phyloP scores from a whole-genome alignment of 2,113 vertebrate genomes.

The Pangasianodon hypophthalmus region DNA sequence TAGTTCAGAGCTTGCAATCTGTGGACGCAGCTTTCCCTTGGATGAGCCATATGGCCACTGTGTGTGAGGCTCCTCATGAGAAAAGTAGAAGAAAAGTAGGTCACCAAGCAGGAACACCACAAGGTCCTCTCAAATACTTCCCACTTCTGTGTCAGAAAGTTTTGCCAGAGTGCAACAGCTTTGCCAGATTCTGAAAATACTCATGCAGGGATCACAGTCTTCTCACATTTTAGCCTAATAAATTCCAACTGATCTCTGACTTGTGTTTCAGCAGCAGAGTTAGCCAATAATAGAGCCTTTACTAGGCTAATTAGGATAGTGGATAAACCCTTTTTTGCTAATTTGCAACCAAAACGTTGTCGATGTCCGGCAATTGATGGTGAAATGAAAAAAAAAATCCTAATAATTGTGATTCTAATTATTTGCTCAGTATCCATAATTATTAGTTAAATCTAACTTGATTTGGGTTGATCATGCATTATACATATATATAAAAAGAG shows the following conservation, averaged over 20 bases:
- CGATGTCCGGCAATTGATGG: background rate
- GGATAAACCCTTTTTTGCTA: background rate
- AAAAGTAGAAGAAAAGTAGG: slow-evolving; percentile 40
- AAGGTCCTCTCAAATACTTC: background rate
- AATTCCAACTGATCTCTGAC: background rate
- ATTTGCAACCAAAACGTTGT: background rate
- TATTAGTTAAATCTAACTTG: background rate
- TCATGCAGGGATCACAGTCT: background rate
- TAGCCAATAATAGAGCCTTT: background rate
- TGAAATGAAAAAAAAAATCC: background rate
- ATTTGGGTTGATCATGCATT: background rate
- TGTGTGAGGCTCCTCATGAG: slow-evolving; percentile 9
- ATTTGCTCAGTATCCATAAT: background rate
- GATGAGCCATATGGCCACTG: slow-evolving; percentile 67
- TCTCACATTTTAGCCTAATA: background rate
- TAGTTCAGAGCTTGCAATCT: slow-evolving; percentile 61
- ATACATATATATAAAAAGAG: background rate
- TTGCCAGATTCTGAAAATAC: background rate
- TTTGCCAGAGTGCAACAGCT: background rate
- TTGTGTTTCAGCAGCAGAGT: background rate
- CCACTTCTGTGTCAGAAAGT: slow-evolving; percentile 3
- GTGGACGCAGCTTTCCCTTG: slow-evolving; percentile 66
- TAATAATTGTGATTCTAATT: background rate
- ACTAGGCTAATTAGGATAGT: background rate
- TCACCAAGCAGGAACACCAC: slow-evolving; percentile 23